Conservation (phyloP, 2,888 invertebrate genomes). For the Deilephila elpenor region DNA sequence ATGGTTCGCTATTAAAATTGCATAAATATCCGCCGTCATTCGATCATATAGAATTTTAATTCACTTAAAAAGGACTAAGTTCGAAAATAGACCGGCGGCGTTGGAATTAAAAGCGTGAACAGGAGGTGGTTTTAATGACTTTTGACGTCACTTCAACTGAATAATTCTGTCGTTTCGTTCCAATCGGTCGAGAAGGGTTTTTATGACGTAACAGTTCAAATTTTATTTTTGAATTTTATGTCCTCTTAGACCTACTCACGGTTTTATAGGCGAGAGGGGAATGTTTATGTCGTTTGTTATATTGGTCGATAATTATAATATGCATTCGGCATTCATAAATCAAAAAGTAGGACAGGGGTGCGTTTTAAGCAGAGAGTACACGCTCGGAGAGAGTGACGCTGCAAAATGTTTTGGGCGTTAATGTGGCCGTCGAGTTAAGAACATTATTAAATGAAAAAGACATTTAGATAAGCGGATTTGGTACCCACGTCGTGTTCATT, state of each 20-base stretch:
- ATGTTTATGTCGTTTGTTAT: slow-evolving; percentile 36
- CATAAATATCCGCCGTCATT: background rate
- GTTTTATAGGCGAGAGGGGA: slow-evolving; percentile 42
- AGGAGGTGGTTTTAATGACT: slow-evolving; percentile 50
- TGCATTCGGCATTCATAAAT: slow-evolving; percentile 55
- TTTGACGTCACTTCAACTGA: slow-evolving; percentile 58
- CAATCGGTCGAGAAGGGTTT: slow-evolving; percentile 55
- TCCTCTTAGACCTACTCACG: slow-evolving; percentile 22
- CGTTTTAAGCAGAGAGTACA: slow-evolving; percentile 49
- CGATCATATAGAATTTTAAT: slow-evolving; percentile 5
- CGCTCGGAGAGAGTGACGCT: slow-evolving; percentile 51
- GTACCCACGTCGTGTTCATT: no score
- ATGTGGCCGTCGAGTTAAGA: background rate
- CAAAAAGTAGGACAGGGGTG: slow-evolving; percentile 43
- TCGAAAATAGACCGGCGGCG: slow-evolving; percentile 51
- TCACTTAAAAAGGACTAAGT: slow-evolving; percentile 26
- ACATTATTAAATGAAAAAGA: background rate
- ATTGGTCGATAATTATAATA: slow-evolving; percentile 45
- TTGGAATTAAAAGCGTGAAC: slow-evolving; percentile 46
- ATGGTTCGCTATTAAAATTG: background rate
- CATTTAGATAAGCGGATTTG: slow-evolving; percentile 6
- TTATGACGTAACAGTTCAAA: slow-evolving; percentile 48
- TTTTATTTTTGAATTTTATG: slow-evolving; percentile 47
- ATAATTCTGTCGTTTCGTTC: slow-evolving; percentile 55
- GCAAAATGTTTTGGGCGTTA: slow-evolving; percentile 38